Evolutionary conservation across 1,140 invertebrate species (phyloP), one percentile per base, ranked within the genome.

Genomic region (Drosophila tristis): DNA sequence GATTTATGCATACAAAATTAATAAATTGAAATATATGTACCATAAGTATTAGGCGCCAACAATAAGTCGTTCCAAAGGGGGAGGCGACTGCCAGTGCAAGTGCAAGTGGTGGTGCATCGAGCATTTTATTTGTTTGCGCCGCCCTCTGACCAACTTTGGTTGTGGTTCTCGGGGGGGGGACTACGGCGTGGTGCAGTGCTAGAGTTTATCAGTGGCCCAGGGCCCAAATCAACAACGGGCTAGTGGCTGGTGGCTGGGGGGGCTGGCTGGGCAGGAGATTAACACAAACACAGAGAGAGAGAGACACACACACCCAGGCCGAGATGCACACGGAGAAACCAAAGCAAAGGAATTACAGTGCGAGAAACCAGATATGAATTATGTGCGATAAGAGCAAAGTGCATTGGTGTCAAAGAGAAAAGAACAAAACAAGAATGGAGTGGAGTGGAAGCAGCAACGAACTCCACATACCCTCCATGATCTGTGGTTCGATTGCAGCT

Each of bases 1-100:
- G 82, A 86, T 86, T 86, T 86, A 86, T 86, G 82, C 82, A 86
- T 86, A 86, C 84, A 63, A 86, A 89, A 87, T 87, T 89, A 87
- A 87, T 87, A 87, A 87, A 87, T 87, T 82, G 84, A 90, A 76
- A 87, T 77, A 89, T 75, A 74, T 78, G 82, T 79, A 72, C 74
- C 66, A 60, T 78, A 73, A 61, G 64, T 62, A 78, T 87, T 86
- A 87, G 78, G 77, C 74, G 74, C 73, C 73, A 76, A 82, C 79
- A 75, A 59, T 65, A 74, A 84, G 67, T 39, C 35, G 35, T 13
- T 39, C 48, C 26, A 42, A 42, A n/a, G 39, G 20, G 43, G 44
- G 53, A 61, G 44, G 16, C 39, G 56, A 39, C 13, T 13, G 53
- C 63, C 64, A 74, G 75, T 86, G 84, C 20, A 20, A 20, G 20